Conservation (phyloP, 2,113 vertebrate genomes). For the Herpailurus yagouaroundi region DNA sequence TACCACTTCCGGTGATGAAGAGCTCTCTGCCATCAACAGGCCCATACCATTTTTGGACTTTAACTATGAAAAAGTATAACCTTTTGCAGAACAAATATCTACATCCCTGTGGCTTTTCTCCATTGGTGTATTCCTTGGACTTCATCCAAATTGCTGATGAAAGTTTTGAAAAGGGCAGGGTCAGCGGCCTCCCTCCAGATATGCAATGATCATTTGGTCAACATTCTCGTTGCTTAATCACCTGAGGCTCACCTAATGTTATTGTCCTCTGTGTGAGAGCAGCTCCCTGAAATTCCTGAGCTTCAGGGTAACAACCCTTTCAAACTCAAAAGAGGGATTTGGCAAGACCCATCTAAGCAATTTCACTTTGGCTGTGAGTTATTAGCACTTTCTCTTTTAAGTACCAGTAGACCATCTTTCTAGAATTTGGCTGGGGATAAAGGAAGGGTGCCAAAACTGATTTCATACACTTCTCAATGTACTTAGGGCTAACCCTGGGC, state of each 20-base stretch:
- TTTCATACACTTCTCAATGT: background rate
- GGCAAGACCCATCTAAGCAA: slow-evolving; percentile 41
- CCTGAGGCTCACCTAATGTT: background rate
- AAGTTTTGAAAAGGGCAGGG: background rate
- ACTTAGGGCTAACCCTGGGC: background rate
- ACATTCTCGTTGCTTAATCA: background rate
- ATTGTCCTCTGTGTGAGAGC: background rate
- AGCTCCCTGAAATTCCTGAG: background rate
- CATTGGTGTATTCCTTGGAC: slow-evolving; percentile 1
- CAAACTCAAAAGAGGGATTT: background rate
- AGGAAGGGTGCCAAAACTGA: slow-evolving; percentile 17
- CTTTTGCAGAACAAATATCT: background rate
- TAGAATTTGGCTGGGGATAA: slow-evolving; percentile 53
- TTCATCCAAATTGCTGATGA: slow-evolving; percentile 38
- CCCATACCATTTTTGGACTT: background rate
- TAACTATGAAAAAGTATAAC: background rate
- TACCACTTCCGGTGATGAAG: background rate
- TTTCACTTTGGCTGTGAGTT: slow-evolving; percentile 66
- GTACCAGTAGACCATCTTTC: slow-evolving; percentile 47
- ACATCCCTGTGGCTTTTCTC: background rate
- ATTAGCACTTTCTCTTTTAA: slow-evolving; percentile 65
- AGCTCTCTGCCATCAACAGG: background rate
- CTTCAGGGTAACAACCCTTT: background rate
- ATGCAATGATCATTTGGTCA: background rate
- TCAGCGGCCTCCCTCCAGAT: background rate